These are phyloP conservation scores for Platycercus adscitus DNA, from an alignment of 2,113 vertebrate species.

Conservation along the genomic window DNA sequence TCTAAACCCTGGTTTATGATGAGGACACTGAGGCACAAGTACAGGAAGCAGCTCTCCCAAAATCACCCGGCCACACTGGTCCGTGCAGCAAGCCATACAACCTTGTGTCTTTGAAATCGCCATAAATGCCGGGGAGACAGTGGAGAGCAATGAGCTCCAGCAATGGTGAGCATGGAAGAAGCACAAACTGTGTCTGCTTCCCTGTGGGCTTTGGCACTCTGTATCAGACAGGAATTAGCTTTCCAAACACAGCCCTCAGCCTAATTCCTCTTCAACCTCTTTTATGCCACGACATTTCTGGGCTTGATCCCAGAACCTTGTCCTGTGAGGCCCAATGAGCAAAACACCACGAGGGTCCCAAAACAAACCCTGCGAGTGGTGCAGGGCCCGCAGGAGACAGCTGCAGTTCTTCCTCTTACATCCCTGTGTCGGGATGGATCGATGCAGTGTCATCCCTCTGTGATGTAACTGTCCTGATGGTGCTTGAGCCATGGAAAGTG, in stretches of 20 bases:
- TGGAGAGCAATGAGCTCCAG: neutral
- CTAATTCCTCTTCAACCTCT: neutral
- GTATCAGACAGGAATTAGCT: neutral
- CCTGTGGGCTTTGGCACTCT: neutral
- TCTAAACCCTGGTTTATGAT: neutral
- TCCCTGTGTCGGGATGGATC: accelerated
- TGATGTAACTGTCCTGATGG: neutral
- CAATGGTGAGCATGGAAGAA: accelerated
- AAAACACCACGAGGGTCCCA: accelerated
- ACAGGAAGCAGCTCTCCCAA: neutral
- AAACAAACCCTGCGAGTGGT: neutral
- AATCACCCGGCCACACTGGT: neutral
- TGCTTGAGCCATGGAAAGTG: neutral
- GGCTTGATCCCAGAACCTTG: neutral
- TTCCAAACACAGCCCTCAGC: neutral
- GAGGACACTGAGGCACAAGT: neutral
- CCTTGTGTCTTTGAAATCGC: neutral
- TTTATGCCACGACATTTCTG: accelerated
- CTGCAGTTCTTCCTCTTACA: neutral
- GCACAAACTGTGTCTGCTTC: accelerated
- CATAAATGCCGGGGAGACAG: accelerated
- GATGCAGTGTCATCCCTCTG: neutral
- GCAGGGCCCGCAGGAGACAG: neutral
- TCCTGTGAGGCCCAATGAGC: neutral
- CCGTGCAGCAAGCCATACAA: accelerated